A percentile compares a stretch with the other conserved stretches of the same genome.
These are phyloP conservation scores for Orthonychiurus folsomi DNA, from an alignment of 2,888 invertebrate genomes.

Conservation along the genomic window DNA sequence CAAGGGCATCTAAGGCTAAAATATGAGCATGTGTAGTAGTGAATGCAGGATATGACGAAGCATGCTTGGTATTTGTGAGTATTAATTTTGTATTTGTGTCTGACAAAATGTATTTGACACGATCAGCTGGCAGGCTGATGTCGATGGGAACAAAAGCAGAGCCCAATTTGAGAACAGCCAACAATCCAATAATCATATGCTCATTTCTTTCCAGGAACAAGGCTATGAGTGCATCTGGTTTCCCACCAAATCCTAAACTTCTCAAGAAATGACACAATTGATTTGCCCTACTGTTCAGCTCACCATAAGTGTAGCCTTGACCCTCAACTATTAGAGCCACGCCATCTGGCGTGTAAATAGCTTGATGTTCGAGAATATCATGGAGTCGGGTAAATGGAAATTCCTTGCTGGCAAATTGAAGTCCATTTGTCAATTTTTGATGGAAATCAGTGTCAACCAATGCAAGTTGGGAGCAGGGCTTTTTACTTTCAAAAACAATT, in stretches of 20 bases:
- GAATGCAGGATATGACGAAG: too few species aligned
- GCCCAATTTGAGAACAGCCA: slow-evolving; percentile 8
- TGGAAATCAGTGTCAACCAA: too few species aligned
- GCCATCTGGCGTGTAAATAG: too few species aligned
- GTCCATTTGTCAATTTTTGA: too few species aligned
- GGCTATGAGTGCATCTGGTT: slow-evolving; percentile 2
- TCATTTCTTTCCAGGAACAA: not conserved
- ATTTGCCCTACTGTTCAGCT: not conserved
- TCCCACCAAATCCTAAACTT: too few species aligned
- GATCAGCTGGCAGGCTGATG: not conserved
- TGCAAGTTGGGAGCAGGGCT: too few species aligned
- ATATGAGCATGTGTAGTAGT: too few species aligned
- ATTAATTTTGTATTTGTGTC: not conserved
- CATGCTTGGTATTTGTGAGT: too few species aligned
- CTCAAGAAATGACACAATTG: not conserved
- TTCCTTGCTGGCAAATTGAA: too few species aligned
- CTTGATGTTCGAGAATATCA: not conserved
- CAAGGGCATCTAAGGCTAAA: too few species aligned
- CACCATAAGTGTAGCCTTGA: not conserved
- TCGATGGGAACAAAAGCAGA: slow-evolving; percentile 10
- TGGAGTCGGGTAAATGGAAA: too few species aligned
- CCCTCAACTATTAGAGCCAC: not conserved
- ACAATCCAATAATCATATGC: not conserved
- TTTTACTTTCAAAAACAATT: too few species aligned
- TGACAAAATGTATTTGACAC: slow-evolving; percentile 4